Percentiles rank a stretch among this genome's conserved stretches.
phyloP scores from a whole-genome alignment of 2,888 invertebrate genomes.

The Brachyopa scutellaris region DNA sequence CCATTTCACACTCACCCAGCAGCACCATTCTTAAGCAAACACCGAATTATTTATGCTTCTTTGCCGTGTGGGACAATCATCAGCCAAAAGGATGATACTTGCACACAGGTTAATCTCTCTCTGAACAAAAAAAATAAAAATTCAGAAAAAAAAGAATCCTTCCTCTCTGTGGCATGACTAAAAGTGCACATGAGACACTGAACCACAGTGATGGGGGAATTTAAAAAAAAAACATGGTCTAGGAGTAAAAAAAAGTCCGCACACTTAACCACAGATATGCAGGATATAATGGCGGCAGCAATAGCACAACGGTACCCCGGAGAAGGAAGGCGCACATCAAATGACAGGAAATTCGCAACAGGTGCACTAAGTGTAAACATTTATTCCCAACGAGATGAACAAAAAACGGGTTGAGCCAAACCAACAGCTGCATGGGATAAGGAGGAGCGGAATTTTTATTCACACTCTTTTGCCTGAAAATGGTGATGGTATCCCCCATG shows the following conservation, averaged over 20 bases:
- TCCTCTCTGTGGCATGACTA: constrained; percentile 15
- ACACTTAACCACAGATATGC: constrained; percentile 72
- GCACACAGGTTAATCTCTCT: constrained; percentile 60
- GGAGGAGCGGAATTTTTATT: too few relatives aligned
- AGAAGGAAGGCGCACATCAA: constrained; percentile 62
- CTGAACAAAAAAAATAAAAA: constrained; percentile 31
- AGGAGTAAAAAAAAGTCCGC: constrained; percentile 40
- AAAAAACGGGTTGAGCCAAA: too few relatives aligned
- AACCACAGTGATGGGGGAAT: background rate
- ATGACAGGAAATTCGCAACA: constrained; percentile 69
- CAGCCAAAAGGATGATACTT: constrained; percentile 48
- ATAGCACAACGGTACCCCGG: constrained; percentile 46
- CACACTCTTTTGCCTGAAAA: too few relatives aligned
- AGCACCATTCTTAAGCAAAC: constrained; percentile 58
- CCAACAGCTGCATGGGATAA: too few relatives aligned
- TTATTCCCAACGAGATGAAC: constrained; percentile 66
- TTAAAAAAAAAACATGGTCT: constrained; percentile 16
- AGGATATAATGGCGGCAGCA: constrained; percentile 57
- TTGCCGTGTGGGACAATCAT: constrained; percentile 42
- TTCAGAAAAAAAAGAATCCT: constrained; percentile 37
- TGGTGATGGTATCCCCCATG: too few relatives aligned
- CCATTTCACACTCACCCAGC: constrained; percentile 41
- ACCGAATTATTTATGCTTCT: constrained; percentile 68
- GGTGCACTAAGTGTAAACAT: constrained; percentile 72
- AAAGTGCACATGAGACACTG: constrained; percentile 58